Evolutionary conservation across 1,140 invertebrate species (phyloP), one percentile per base, ranked within the genome.

Genomic region (Bombus turneri): DNA sequence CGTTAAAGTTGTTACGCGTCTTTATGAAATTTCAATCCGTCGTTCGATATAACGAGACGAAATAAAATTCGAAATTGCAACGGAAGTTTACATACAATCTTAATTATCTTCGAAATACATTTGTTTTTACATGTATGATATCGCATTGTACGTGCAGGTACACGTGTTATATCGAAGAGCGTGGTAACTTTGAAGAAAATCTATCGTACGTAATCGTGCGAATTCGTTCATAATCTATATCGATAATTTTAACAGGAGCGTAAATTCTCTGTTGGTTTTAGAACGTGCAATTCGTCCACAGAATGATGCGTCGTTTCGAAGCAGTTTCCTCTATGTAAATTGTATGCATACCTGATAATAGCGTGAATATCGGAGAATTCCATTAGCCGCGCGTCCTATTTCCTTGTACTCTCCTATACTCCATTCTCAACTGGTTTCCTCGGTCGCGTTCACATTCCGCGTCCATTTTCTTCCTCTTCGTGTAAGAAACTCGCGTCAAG

Each of bases 321-420:
- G 28, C 62, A 68, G 81, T 76, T 83, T 83, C 62, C 72, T 53
- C 28, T 76, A 76, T 66, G 72, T 76, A 83, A 83, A 83, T 83
- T 43, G 81, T 83, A 83, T 76, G 81, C 81, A 83, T 76, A 68
- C 41, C 71, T 66, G 72, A 76, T 83, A 83, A 83, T 83, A 66
- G 47, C 41, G 59, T 1, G 81, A 82, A 82, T 82, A 82, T 78
- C 74, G 74, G 41, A 43, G 72, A 82, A 82, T 82, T 82, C 71
- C 81, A 82, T 82, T 82, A 82, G 53, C 59, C 72, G 34, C 41
- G 72, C 62, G 59, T 76, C 74, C 82, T 69, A 86, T 71, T 84
- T 75, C 39, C 62, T 71, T 72, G n/a, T 31, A 25, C 81, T 59
- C 59, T 13, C 43, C 39, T 71, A 37, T 18, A 57, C 64, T 76